Base-by-base conservation (phyloP, 2,888 invertebrate species). In the Morpho helenor region DNA sequence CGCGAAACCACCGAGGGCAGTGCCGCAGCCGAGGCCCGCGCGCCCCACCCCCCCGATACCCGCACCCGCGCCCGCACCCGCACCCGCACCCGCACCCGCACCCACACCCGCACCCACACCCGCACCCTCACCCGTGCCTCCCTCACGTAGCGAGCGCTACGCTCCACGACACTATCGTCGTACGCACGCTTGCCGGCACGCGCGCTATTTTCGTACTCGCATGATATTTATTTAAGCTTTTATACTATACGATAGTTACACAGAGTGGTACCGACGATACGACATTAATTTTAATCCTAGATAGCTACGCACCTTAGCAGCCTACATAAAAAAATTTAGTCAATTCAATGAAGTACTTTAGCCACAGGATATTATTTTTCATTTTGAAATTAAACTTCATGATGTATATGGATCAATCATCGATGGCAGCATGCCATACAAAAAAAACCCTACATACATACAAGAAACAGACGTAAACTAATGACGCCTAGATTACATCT, bases 1-100 rank as follows among this genome's bases (percentile, higher is more conserved):
- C 74, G 77, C 76, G 69, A 69, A 76, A 68, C 82, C 82, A 82
- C 80, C 75, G 80, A 80, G 77, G 78, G 84, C 86, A 80, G 80
- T 82, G 84, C 79, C 72, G 75, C 76, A 74, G 73, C 72, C 68
- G 69, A 65, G 71, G 70, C 72, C 71, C 70, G 64, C 65, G 69
- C 75, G 70, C 75, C 75, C 61, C 67, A 69, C 80, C 82, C 79
- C 43, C 8, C 79, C 71, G 77, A 75, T 75, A n/a, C 22, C 75
- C 79, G 76, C 79, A 82, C 83, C 83, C 77, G 61, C 68, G 79
- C 60, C 77, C 61, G 68, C 79, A 55, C 48, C 58, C 60, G 56
- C 42, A 4, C 49, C 7, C 49, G 49, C 60, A 49, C 49, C 44
- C 54, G 48, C 57, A 44, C 49, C 49, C 52, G 31, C 31, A 31